phyloP scores from a whole-genome alignment of 2,888 invertebrate genomes.

The Sphaeridia pumilis region DNA sequence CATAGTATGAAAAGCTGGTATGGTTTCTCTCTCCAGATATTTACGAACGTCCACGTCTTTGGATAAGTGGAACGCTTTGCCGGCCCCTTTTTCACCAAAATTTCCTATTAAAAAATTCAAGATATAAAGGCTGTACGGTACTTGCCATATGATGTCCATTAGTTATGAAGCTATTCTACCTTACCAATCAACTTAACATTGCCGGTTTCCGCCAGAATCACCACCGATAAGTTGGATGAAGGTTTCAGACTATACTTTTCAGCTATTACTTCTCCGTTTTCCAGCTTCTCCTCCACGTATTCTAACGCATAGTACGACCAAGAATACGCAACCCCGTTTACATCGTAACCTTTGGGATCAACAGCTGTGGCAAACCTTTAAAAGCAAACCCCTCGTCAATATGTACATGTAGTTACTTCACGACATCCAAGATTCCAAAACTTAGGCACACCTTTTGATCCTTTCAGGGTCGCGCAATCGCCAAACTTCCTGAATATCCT shows the following conservation, averaged over 20 bases:
- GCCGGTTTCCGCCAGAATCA: too few relatives aligned
- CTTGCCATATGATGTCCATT: too few relatives aligned
- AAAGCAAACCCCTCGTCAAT: not conserved
- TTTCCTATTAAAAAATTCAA: slow-evolving; percentile 15
- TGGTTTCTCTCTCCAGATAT: slow-evolving; percentile 3
- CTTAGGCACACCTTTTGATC: not conserved
- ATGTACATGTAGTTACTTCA: not conserved
- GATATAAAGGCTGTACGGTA: too few relatives aligned
- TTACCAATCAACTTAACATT: too few relatives aligned
- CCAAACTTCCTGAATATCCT: not conserved
- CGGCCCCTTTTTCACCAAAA: not conserved
- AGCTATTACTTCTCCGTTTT: too few relatives aligned
- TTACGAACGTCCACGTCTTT: slow-evolving; percentile 4
- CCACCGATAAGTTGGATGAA: too few relatives aligned
- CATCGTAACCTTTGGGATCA: slow-evolving; percentile 7
- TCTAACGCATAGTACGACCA: too few relatives aligned
- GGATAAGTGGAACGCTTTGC: slow-evolving; percentile 4
- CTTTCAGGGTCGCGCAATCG: not conserved
- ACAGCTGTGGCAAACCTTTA: not conserved
- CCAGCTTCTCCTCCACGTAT: too few relatives aligned
- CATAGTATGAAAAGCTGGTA: not conserved
- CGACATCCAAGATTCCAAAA: not conserved
- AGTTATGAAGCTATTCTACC: too few relatives aligned
- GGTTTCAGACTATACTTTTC: too few relatives aligned
- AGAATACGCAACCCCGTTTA: slow-evolving; percentile 4